A percentile compares a stretch with the other conserved stretches of the same genome.
Conservation (phyloP, 1,140 invertebrate species). For the Harpegnathos saltator region DNA sequence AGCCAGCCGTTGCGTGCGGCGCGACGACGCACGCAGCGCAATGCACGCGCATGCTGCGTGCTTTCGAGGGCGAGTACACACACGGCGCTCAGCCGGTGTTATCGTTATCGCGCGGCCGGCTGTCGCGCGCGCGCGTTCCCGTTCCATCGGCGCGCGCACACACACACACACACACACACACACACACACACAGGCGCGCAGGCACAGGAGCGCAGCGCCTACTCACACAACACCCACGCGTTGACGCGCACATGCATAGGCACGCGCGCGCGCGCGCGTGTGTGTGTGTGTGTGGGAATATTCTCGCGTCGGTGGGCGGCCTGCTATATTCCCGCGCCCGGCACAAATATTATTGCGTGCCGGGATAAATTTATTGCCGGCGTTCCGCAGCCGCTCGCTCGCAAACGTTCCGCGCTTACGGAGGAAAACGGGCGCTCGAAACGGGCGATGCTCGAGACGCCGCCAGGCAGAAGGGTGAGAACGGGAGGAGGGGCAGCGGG, state of each 20-base stretch:
- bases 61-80: constrained; percentile 61
- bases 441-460: constrained; percentile 13
- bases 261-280: not conserved
- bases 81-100: constrained; percentile 44
- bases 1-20: constrained; percentile 17
- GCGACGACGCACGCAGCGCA: constrained; percentile 6
- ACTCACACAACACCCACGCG: too few species aligned
- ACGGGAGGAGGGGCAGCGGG: not conserved
- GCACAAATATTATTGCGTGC: constrained; percentile 77
- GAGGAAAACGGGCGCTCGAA: constrained; percentile 40
- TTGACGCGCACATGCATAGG: not conserved
- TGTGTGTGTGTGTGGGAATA: constrained; percentile 29
- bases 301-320: constrained; percentile 43
- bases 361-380: constrained; percentile 74
- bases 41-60: constrained; percentile 45
- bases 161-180: too few species aligned
- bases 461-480: not conserved
- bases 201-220: too few species aligned
- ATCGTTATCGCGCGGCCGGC: constrained; percentile 62
- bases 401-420: constrained; percentile 47
- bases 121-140: constrained; percentile 60
- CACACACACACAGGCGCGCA: too few species aligned
- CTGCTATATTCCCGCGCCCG: constrained; percentile 61
- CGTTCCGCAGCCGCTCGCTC: constrained; percentile 55
- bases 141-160: constrained; percentile 41